Evolutionary conservation across 2,113 vertebrate genomes (phyloP).

Genomic region (Mormyrus iriodes): DNA sequence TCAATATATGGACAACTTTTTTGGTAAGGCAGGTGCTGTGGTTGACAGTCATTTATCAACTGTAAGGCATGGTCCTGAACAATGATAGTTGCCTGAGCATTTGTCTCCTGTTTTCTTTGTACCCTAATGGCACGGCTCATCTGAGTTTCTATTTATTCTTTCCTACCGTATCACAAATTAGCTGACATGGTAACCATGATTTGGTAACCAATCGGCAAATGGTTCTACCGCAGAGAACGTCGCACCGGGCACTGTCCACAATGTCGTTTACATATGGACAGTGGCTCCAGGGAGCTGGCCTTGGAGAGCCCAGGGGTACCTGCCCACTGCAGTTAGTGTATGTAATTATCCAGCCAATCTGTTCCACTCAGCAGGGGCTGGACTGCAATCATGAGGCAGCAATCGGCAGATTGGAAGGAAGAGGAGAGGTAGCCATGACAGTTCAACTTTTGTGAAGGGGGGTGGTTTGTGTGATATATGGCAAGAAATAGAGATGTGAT

Average conservation of each 20-base stretch:
- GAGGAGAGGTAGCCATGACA: slow-evolving; percentile 35
- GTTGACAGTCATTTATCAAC: background rate
- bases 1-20: background rate
- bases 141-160: slow-evolving; percentile 80
- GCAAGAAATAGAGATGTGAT: slow-evolving; percentile 37
- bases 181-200: slow-evolving; percentile 80
- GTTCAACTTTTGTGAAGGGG: slow-evolving; percentile 41
- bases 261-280: slow-evolving; percentile 86
- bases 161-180: slow-evolving; percentile 83
- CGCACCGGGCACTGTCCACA: slow-evolving; percentile 71
- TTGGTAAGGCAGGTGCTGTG: background rate
- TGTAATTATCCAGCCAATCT: slow-evolving; percentile 99
- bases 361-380: slow-evolving; percentile 91
- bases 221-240: slow-evolving; percentile 64
- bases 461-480: slow-evolving; percentile 42
- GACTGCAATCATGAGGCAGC: slow-evolving; percentile 87
- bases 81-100: background rate
- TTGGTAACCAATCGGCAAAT: slow-evolving; percentile 71
- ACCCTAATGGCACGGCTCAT: slow-evolving; percentile 37
- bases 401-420: slow-evolving; percentile 71
- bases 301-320: slow-evolving; percentile 88
- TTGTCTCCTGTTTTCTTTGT: background rate
- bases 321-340: slow-evolving; percentile 88
- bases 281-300: slow-evolving; percentile 82
- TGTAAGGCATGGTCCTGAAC: background rate